phyloP scores from a whole-genome alignment of 2,113 vertebrate species.

The Alces alces region DNA sequence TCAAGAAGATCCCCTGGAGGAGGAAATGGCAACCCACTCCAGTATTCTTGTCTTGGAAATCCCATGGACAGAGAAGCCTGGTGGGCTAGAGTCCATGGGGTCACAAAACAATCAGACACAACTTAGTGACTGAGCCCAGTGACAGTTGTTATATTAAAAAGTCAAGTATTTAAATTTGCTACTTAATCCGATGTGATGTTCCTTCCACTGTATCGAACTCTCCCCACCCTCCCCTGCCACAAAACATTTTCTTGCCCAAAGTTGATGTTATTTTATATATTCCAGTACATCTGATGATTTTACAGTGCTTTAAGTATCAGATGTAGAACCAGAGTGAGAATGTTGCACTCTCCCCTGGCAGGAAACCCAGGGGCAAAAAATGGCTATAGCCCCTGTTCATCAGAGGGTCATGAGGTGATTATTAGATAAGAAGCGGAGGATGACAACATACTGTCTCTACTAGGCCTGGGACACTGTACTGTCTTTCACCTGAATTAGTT shows the following conservation, averaged over 20 bases:
- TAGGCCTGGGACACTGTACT: not conserved
- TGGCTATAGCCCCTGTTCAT: not conserved
- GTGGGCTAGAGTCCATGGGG: not conserved
- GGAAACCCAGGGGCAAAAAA: not conserved
- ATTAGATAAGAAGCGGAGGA: not conserved
- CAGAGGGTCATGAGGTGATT: not conserved
- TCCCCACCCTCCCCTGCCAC: not conserved
- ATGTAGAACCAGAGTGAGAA: not conserved
- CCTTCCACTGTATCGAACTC: not conserved
- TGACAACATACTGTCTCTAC: rapidly evolving
- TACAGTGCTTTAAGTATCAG: not conserved
- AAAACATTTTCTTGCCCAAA: not conserved
- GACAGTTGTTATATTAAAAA: not conserved
- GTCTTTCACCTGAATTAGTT: not conserved
- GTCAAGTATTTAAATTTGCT: not conserved
- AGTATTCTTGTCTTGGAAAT: not conserved
- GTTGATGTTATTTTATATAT: not conserved
- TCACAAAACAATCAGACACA: not conserved
- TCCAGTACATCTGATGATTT: not conserved
- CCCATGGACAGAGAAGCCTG: not conserved
- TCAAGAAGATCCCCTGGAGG: not conserved
- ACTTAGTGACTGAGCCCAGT: not conserved
- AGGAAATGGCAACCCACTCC: not conserved
- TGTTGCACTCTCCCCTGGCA: not conserved
- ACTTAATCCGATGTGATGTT: not conserved